Base-by-base conservation (phyloP, 2,888 invertebrate species). In the Athalia circularis region DNA sequence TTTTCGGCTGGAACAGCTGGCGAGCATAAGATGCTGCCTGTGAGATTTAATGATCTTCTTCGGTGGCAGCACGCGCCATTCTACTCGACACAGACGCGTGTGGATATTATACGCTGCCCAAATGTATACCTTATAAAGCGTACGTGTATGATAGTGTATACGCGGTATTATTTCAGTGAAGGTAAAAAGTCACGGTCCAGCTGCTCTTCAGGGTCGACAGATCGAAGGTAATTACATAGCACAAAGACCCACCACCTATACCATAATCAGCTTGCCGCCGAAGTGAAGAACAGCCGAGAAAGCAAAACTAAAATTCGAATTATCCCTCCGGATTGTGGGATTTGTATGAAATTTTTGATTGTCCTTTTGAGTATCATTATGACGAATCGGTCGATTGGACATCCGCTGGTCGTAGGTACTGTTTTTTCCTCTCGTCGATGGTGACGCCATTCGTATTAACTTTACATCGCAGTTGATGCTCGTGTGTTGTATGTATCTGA, bases 151-250 rank as follows among this genome's bases (percentile, higher is more conserved):
- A 13, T n/a, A n/a, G n/a, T n/a, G 15, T 13, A 15, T 47, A 1
- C n/a, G 47, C 15, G 57, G 15, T 50, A 45, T 15, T 9, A 43
- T 75, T 77, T 57, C 67, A 78, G 83, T 82, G 81, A 82, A 83
- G 84, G 81, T 82, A 84, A 83, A 82, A 80, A 83, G 84, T 84
- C 84, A 85, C 80, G 85, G 84, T 85, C 85, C 84, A 85, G 83
- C 84, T 84, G 84, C 82, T 80, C 76, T 76, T 79, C 79, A 75
- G 65, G 65, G 62, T 52, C 75, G 50, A 62, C 9, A 75, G 75
- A 75, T 75, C 75, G 11, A 52, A 61, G 75, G 75, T 64, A 75
- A 75, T 75, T 75, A 64, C 75, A 52, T 43, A 62, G 64, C 61
- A 75, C 75, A 64, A 64, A 75, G 75, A 75, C 64, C 62, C 11